A percentile compares a stretch with the other conserved stretches of the same genome.
Evolutionary conservation across 1,140 invertebrate genomes (phyloP).

Genomic region (Tetramorium parvispinum): DNA sequence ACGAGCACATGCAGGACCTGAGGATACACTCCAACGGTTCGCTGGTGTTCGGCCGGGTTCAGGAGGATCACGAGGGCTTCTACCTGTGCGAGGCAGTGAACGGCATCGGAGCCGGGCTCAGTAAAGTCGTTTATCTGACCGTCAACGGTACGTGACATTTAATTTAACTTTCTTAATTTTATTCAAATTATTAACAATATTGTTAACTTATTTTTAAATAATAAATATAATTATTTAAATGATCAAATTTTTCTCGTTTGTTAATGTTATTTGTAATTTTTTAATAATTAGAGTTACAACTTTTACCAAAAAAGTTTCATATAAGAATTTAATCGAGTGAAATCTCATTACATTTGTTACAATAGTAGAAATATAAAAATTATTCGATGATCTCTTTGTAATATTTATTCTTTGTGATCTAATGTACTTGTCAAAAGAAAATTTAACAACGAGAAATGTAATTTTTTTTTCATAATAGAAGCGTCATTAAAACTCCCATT

Average conservation of each 20-base stretch:
- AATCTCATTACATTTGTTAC: not conserved
- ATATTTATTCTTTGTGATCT: not conserved
- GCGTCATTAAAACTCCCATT: not conserved
- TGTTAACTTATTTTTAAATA: not conserved
- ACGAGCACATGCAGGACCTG: slow-evolving; percentile 85
- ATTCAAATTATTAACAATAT: not conserved
- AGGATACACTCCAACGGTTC: slow-evolving; percentile 93
- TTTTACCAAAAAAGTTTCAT: not conserved
- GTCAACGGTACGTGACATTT: slow-evolving; percentile 90
- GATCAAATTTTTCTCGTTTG: not conserved
- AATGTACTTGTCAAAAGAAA: not conserved
- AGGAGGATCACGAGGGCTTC: slow-evolving; percentile 94
- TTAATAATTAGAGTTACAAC: not conserved
- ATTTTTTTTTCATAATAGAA: slow-evolving; percentile 19
- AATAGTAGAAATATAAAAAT: not conserved
- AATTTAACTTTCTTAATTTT: not conserved
- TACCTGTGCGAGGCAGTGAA: slow-evolving; percentile 97
- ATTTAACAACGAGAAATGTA: slow-evolving; percentile 13
- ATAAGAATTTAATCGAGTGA: not conserved
- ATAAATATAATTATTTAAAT: not conserved
- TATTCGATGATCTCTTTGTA: not conserved
- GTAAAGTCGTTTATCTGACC: slow-evolving; percentile 94
- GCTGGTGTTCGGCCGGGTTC: slow-evolving; percentile 91
- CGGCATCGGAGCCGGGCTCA: slow-evolving; percentile 94
- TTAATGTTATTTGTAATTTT: not conserved